Conservation (phyloP, 2,113 vertebrate genomes). For the Hiodon tergisus region DNA sequence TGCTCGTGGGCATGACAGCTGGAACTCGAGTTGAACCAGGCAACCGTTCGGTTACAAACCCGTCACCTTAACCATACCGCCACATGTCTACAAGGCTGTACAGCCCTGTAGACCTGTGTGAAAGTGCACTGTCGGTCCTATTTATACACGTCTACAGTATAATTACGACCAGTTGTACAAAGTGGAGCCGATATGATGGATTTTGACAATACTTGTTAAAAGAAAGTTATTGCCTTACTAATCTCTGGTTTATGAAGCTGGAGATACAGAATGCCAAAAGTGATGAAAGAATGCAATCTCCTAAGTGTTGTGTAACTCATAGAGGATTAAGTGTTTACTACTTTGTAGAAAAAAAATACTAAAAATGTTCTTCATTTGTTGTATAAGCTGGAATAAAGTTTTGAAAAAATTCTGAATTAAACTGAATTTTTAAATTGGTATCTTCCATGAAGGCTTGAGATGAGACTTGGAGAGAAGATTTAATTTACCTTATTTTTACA, state of each 20-base stretch:
- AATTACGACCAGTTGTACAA: constrained; percentile 30
- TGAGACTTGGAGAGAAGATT: no score
- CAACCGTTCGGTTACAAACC: no score
- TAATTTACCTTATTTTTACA: no score
- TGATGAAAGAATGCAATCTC: constrained; percentile 23
- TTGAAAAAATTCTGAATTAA: neutral
- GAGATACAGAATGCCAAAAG: constrained; percentile 46
- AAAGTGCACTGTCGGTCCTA: constrained; percentile 33
- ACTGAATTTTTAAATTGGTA: neutral
- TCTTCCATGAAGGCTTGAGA: neutral
- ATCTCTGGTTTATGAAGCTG: constrained; percentile 42
- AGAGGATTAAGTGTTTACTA: constrained; percentile 38
- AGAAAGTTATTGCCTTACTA: constrained; percentile 49
- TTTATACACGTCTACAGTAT: constrained; percentile 22
- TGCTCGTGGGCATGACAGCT: no score
- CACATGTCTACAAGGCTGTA: neutral
- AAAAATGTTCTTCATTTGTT: constrained; percentile 5
- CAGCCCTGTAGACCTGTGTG: neutral
- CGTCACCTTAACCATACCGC: no score
- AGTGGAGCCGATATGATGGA: constrained; percentile 16
- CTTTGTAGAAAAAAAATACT: constrained; percentile 9
- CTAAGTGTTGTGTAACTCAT: constrained; percentile 36
- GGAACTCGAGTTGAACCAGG: no score
- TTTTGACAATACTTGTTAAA: neutral
- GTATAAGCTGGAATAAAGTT: constrained; percentile 9